Evolutionary conservation across 92 coral and sea anemone genomes (phyloP), one percentile per base, ranked within the genome.

Genomic region (Parazoanthus atlanticus): DNA sequence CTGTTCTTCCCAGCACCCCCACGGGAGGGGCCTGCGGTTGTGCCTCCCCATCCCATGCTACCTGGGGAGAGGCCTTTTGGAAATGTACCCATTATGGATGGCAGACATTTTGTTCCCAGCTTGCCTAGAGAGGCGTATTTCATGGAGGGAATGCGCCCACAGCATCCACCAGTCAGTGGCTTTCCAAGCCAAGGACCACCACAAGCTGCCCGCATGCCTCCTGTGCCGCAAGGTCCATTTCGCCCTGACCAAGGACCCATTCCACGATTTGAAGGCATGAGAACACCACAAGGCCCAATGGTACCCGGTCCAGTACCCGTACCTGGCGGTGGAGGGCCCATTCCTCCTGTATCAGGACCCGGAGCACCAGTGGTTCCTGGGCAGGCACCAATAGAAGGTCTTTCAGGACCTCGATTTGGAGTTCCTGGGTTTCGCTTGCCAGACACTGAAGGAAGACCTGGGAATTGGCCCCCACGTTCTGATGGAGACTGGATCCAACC

Each of bases 401-500:
- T 95, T 92, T 93, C 93, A 69, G 96, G 82, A 26, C 82, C 94
- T 5, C 92, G 98, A 73, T 94, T 94, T 11, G 95, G 89, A n/a
- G 98, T 81, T 21, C 96, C 98, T 72, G 93, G 93, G 26, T 95
- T 95, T 4, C 93, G 98, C 33, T 97, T 97, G 76, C 93, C 92
- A 46, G 97, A 93, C 71, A 90, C 91, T 13, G 95, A 94, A 25
- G 93, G 89, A 19, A 90, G 95, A 58, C 95, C 92, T 3, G 94
- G 94, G 16, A 92, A 79, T 90, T 92, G 94, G 94, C 98, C 95
- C 29, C 96, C 96, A 11, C 89, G 94, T 28, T 92, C 98, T 67
- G 98, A 95, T 12, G 98, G 90, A 70, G 98, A 95, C 76, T 96
- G 99, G 99, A 79, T 97, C 49, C 93, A 96, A 40, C 90, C 88